phyloP scores from a whole-genome alignment of 2,888 invertebrate species.

The Conops quadrifasciatus region DNA sequence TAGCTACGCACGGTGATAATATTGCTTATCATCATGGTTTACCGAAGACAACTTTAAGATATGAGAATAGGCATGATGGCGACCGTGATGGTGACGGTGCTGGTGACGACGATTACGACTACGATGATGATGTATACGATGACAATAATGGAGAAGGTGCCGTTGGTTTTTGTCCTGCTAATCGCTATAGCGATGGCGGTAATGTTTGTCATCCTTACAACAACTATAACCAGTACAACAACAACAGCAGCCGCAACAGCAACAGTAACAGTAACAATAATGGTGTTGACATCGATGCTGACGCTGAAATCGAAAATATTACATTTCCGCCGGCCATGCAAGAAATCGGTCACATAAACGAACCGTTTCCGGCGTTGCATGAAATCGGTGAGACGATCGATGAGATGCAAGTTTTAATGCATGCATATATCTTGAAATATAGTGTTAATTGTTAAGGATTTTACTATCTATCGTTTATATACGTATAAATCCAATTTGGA shows the following conservation, averaged over 20 bases:
- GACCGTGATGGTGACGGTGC: conserved; percentile 40
- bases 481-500: neutral
- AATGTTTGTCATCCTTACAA: too few relatives aligned
- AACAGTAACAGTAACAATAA: neutral
- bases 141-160: conserved; percentile 18
- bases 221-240: too few relatives aligned
- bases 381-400: conserved; percentile 65
- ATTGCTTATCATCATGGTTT: too few relatives aligned
- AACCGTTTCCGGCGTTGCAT: conserved; percentile 59
- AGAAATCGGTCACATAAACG: neutral
- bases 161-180: neutral
- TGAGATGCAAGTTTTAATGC: conserved; percentile 64
- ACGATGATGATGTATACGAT: neutral
- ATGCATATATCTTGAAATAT: conserved; percentile 64
- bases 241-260: too few relatives aligned
- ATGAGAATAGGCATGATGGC: too few relatives aligned
- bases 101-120: conserved; percentile 19
- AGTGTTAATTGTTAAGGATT: conserved; percentile 57
- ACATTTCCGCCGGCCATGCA: conserved; percentile 15
- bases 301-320: conserved; percentile 30
- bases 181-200: neutral
- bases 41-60: too few relatives aligned
- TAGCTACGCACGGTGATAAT: too few relatives aligned
- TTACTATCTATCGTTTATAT: neutral
- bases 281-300: conserved; percentile 54